Evolutionary conservation across 2,888 invertebrate genomes (phyloP), one percentile per base, ranked within the genome.

Genomic region (Molanna angustata): DNA sequence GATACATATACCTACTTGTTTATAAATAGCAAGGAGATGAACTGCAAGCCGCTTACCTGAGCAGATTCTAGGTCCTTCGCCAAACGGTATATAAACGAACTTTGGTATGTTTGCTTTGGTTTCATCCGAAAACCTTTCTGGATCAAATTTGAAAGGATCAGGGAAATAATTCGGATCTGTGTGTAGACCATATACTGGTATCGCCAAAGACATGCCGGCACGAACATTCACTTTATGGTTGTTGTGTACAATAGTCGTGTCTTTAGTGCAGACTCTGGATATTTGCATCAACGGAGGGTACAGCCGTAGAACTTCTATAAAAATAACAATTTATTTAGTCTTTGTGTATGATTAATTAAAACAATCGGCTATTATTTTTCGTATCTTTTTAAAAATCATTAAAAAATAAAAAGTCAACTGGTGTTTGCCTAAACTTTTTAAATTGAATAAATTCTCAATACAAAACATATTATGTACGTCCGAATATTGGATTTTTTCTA

Each of bases 31-130:
- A n/a, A n/a, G n/a, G n/a, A n/a, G n/a, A n/a, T n/a, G n/a, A n/a
- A n/a, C n/a, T n/a, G n/a, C n/a, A 6, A 27, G 11, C n/a, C 11
- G 4, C 16, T 41, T 14, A 41, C 41, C 41, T 6, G 18, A 14
- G 21, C 41, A 41, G 13, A 41, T 41, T 20, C 41, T 41, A 2
- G 41, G 41, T 11, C 41, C 41, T 41, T 41, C 41, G n/a, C 41
- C 41, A 41, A 41, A 41, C 11, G 41, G 41, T 21, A 41, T 41
- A 13, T 41, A 41, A 4, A 18, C 41, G 14, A 19, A 41, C 18
- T 41, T 41, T 3, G 41, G 41, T 20, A 41, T 41, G 4, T 21
- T 2, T 19, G 19, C 21, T 21, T 41, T 41, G 11, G 20, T 13
- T 13, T 21, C 41, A 6, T 14, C 3, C 21, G 41, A 19, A 14